Evolutionary conservation across 2,797 vertebrate genomes (phyloP).

Genomic region (Chrosomus eos): DNA sequence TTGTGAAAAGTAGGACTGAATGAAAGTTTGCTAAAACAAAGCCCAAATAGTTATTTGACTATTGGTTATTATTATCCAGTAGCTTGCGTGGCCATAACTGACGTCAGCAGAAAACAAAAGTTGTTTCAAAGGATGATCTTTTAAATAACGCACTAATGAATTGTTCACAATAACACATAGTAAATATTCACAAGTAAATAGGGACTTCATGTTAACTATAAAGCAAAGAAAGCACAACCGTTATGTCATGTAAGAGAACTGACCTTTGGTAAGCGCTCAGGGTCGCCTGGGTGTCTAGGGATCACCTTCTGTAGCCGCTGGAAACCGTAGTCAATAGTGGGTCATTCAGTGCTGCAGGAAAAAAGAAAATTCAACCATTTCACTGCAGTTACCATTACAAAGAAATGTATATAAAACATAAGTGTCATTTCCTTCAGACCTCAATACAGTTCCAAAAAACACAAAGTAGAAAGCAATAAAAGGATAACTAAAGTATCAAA

Average conservation of each 20-base stretch:
- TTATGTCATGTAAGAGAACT: slow-evolving; percentile 26
- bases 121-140: not conserved
- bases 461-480: slow-evolving; percentile 27
- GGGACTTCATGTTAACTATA: not conserved
- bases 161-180: not conserved
- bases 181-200: not conserved
- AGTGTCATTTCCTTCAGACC: slow-evolving; percentile 20
- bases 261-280: slow-evolving; percentile 98
- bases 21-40: not conserved
- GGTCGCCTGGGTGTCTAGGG: slow-evolving; percentile 96
- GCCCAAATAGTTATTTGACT: not conserved
- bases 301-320: slow-evolving; percentile 99
- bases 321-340: slow-evolving; percentile 98
- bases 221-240: not conserved
- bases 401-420: slow-evolving; percentile 27
- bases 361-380: slow-evolving; percentile 52
- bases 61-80: not conserved
- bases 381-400: slow-evolving; percentile 31
- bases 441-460: slow-evolving; percentile 19
- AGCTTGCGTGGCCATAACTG: not conserved
- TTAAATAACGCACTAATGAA: not conserved
- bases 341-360: slow-evolving; percentile 90
- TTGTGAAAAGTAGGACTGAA: not conserved
- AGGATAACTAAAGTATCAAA: slow-evolving; percentile 17
- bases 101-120: not conserved